Base-by-base conservation (phyloP, 2,888 invertebrate genomes). In the Nephrotoma guestfalica region DNA sequence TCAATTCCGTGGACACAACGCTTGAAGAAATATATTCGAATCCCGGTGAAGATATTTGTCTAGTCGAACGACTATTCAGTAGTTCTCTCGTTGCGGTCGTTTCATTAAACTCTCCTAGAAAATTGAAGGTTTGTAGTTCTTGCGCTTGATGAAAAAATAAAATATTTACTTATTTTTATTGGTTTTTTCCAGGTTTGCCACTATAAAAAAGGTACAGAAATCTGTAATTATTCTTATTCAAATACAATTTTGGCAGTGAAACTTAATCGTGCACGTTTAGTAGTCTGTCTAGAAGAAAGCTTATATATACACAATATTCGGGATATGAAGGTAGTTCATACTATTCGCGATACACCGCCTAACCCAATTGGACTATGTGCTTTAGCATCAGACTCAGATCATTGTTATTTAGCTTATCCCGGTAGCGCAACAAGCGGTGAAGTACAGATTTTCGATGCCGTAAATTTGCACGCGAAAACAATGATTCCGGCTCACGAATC, bases 281-380 rank as follows among this genome's bases (percentile, higher is more conserved):
- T 99, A 88, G 99, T 99, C 88, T 99, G 99, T 91, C 93, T 99
- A 90, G 99, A 99, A 92, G 99, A 99, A 92, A 97, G 97, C 89
- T 94, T 99, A 89, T 98, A 98, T 92, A 98, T 99, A 91, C 99
- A 99, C 93, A 99, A 98, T 93, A 98, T 99, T 90, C 95, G 96
- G 89, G 98, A 99, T 92, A 98, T 99, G 98, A 98, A 97, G 93
- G 97, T 99, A 88, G 93, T 99, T 90, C 99, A 99, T 92, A 98
- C 98, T 87, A 99, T 99, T 91, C 94, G 98, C 89, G 99, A 99
- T 92, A 99, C 99, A 88, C 99, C 99, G 88, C 96, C 97, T 88
- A 99, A 99, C 93, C 96, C 96, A 87, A 94, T 94, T 89, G 99
- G 99, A 30, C 93, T 99, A 88, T 97, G 97, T 93, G 97, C 98